These are phyloP conservation scores for Oceanites oceanicus DNA, from an alignment of 2,113 vertebrate genomes.

Conservation along the genomic window DNA sequence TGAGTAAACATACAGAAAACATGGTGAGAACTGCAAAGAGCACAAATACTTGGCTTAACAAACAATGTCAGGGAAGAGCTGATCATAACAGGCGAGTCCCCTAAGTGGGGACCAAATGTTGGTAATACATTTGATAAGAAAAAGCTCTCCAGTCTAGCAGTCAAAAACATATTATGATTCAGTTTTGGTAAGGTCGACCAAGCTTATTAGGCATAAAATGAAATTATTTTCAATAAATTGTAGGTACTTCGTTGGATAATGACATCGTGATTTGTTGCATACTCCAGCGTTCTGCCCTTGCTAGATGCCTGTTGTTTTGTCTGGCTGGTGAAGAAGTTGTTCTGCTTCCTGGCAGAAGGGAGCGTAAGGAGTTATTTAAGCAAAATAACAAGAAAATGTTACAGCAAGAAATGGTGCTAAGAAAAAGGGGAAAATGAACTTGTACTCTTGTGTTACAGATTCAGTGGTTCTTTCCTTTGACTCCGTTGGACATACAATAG, in stretches of 20 bases:
- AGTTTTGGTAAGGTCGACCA: background rate
- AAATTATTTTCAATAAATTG: background rate
- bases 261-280: background rate
- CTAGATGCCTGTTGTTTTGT: background rate
- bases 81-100: fast-evolving
- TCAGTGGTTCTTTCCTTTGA: slow-evolving; percentile 85
- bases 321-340: background rate
- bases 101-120: background rate
- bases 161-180: background rate
- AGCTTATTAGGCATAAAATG: background rate
- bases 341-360: background rate
- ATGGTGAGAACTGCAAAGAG: background rate
- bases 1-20: background rate
- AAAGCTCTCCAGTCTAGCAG: background rate
- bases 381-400: background rate
- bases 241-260: background rate
- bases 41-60: background rate
- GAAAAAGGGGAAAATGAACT: slow-evolving; percentile 75
- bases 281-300: background rate
- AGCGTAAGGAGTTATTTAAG: background rate
- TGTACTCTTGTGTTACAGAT: slow-evolving; percentile 98
- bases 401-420: background rate
- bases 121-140: background rate
- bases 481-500: slow-evolving; percentile 90
- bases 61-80: background rate